These are phyloP conservation scores for Trichopria drosophilae DNA, from an alignment of 2,888 invertebrate species.

Conservation along the genomic window DNA sequence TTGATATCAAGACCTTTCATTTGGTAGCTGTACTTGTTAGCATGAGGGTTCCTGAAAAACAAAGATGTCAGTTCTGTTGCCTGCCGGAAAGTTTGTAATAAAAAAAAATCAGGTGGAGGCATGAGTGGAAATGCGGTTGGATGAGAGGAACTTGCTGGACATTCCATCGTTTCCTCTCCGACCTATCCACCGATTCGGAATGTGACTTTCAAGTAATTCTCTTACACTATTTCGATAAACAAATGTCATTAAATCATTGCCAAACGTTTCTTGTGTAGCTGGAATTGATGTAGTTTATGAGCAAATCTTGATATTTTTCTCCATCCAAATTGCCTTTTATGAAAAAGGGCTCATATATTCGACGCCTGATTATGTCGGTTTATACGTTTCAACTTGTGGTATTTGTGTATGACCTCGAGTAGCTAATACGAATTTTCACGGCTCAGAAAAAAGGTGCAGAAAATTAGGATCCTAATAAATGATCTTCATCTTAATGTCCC, in stretches of 20 bases:
- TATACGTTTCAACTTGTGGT: conserved; percentile 11
- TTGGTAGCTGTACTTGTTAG: no score
- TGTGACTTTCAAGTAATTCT: conserved; percentile 9
- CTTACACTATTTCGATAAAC: conserved; percentile 24
- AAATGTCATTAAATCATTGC: conserved; percentile 17
- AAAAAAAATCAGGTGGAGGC: no score
- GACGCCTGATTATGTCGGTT: conserved; percentile 26
- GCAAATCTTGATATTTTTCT: no score
- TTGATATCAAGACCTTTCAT: no score
- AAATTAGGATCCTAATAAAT: conserved; percentile 23
- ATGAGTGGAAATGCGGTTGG: no score
- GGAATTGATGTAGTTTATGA: no score
- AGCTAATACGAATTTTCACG: no score
- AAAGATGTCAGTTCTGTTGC: no score
- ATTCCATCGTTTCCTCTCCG: conserved; percentile 20
- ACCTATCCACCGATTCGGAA: conserved; percentile 23
- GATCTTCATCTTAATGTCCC: conserved; percentile 26
- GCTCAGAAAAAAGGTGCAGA: no score
- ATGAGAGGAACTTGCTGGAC: conserved; percentile 21
- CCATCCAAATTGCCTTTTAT: conserved; percentile 29
- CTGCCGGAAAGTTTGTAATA: no score
- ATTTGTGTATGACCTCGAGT: no score
- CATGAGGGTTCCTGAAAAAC: no score
- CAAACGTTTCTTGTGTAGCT: conserved; percentile 5
- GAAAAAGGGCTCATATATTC: conserved; percentile 47